Base-by-base conservation (phyloP, 1,140 invertebrate genomes). In the Nixonia krombeini region DNA sequence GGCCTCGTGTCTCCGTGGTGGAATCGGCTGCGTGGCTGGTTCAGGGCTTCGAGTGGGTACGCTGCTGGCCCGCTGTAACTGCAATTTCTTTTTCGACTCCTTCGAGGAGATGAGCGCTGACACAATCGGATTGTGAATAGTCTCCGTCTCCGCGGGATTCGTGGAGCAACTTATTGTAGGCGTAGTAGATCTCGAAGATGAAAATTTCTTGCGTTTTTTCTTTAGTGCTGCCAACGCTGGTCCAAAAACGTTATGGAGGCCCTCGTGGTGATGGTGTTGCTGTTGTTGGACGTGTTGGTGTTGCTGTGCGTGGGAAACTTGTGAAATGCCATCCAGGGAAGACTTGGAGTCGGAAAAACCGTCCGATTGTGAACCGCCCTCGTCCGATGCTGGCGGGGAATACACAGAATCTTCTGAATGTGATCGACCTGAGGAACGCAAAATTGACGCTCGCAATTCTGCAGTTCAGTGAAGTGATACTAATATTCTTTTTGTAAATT, bases 321-420 rank as follows among this genome's bases (percentile, higher is more conserved):
- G 76, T 4, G 76, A 64, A 0, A 70, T 55, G 0, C 61, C 74
- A 17, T 85, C 83, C 53, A 84, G 9, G 5, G 84, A 84, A 31
- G 80, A 81, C 46, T 85, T 85, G 0, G 83, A 85, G 12, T 85
- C 83, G 1, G 81, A 73, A 0, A 80, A 82, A 1, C 76, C 80
- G 12, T 85, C 84, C 4, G 82, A 83, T 23, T 77, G 75, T 0
- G 76, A 77, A 2, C 77, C 83, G 13, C 74, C 82, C 16, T 85
- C 84, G 21, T 85, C 83, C 0, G 82, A 84, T 4, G 73, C 81
- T 51, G 76, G 79, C 42, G 76, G 78, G 18, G 83, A 84, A 40
- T 93, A 94, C 12, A 94, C 92, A 6, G 93, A 95, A 75, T 94
- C 93, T 81, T 94, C 92, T 0, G 92, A 94, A 71, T 81, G 81